Conservation (phyloP, 2,113 vertebrate species). For the Setophaga coronata region DNA sequence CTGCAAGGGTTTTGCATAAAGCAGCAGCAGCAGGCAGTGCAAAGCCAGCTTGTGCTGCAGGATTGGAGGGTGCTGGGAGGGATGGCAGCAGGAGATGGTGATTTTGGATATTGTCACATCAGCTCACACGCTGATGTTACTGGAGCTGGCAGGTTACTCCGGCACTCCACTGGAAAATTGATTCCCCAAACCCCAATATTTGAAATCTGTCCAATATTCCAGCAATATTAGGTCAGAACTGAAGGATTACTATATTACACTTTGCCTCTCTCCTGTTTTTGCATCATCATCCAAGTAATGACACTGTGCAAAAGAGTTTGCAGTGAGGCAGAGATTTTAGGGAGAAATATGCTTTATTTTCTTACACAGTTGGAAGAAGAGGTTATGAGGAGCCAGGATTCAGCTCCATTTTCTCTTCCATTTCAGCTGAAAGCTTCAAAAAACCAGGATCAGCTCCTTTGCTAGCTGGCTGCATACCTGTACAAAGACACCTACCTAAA, state of each 20-base stretch:
- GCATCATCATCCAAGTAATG: background rate
- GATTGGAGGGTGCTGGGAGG: background rate
- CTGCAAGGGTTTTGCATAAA: background rate
- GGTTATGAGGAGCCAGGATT: background rate
- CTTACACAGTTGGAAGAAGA: background rate
- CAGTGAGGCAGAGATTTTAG: background rate
- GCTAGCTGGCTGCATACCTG: background rate
- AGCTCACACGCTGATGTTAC: background rate
- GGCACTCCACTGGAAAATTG: background rate
- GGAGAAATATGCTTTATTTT: background rate
- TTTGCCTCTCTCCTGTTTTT: background rate
- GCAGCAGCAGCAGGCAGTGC: background rate
- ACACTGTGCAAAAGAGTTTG: background rate
- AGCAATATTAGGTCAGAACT: background rate
- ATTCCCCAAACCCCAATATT: background rate
- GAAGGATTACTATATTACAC: background rate
- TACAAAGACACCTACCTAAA: background rate
- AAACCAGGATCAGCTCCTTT: accelerated
- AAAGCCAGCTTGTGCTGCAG: background rate
- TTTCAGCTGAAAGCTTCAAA: background rate
- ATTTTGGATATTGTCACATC: background rate
- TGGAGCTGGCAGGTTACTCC: background rate
- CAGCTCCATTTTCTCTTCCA: background rate
- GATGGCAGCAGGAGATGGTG: background rate
- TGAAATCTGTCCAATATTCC: background rate